These are phyloP conservation scores for Hippocampus abdominalis DNA, from an alignment of 2,113 vertebrate genomes.

Conservation along the genomic window DNA sequence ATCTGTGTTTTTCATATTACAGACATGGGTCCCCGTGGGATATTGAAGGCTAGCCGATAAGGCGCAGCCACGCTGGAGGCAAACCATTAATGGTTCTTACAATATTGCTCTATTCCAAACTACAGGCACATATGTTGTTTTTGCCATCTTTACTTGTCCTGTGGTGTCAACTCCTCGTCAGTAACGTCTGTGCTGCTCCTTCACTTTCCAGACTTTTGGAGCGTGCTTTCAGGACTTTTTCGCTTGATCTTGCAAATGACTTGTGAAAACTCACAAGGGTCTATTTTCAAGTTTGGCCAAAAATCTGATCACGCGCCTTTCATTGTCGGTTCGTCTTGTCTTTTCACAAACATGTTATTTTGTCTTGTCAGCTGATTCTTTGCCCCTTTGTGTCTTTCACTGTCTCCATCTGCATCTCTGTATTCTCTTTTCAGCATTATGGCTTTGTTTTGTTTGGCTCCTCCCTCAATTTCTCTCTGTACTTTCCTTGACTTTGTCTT, in stretches of 20 bases:
- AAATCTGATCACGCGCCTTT: conserved; percentile 25
- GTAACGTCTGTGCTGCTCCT: conserved; percentile 26
- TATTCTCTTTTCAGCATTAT: conserved; percentile 13
- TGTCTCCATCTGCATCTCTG: conserved; percentile 13
- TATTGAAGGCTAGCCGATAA: conserved; percentile 81
- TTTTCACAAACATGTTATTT: conserved; percentile 31
- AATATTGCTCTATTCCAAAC: conserved; percentile 75
- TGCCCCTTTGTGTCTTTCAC: not conserved
- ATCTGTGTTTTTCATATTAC: conserved; percentile 81
- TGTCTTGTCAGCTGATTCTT: not conserved
- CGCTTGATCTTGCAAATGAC: conserved; percentile 28
- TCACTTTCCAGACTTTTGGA: conserved; percentile 17
- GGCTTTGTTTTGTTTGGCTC: conserved; percentile 8
- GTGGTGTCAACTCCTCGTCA: conserved; percentile 32
- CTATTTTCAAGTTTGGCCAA: conserved; percentile 22
- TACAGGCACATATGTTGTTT: conserved; percentile 67
- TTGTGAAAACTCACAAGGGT: conserved; percentile 15
- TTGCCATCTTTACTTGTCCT: conserved; percentile 56
- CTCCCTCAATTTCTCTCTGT: conserved; percentile 18
- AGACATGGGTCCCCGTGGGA: conserved; percentile 81
- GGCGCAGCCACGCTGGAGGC: conserved; percentile 78
- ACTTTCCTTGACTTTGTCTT: conserved; percentile 25
- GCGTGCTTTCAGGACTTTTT: conserved; percentile 33
- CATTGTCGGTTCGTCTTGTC: conserved; percentile 10
- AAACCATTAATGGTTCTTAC: conserved; percentile 79